phyloP scores from a whole-genome alignment of 1,140 invertebrate species.

The Laupala kohalensis region DNA sequence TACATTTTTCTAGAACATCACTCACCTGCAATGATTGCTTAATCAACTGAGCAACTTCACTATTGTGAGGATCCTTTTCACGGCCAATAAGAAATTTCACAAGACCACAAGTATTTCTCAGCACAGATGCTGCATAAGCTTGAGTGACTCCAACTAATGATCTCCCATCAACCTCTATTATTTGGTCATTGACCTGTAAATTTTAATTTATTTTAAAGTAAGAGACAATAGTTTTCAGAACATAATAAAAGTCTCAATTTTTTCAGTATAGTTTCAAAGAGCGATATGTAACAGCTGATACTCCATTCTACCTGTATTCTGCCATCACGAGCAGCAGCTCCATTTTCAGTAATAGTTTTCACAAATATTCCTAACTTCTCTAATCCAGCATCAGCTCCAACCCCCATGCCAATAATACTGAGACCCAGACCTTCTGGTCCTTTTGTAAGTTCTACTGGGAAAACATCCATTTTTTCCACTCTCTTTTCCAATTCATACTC shows the following conservation, averaged over 20 bases:
- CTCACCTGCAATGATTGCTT: slow-evolving; percentile 62
- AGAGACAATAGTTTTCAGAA: not conserved
- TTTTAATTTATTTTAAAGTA: not conserved
- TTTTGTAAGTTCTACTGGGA: slow-evolving; percentile 83
- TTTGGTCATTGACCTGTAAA: slow-evolving; percentile 89
- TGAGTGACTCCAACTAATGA: slow-evolving; percentile 95
- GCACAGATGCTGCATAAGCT: slow-evolving; percentile 91
- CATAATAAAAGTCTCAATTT: no score
- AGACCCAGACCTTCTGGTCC: slow-evolving; percentile 89
- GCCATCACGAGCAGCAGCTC: slow-evolving; percentile 83
- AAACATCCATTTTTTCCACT: slow-evolving; percentile 97
- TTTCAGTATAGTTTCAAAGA: no score
- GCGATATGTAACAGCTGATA: no score
- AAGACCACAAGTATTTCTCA: slow-evolving; percentile 86
- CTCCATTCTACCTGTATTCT: slow-evolving; percentile 53
- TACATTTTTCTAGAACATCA: no score
- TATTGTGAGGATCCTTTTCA: slow-evolving; percentile 88
- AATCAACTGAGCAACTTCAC: slow-evolving; percentile 87
- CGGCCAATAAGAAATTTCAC: slow-evolving; percentile 88
- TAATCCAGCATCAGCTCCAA: slow-evolving; percentile 92
- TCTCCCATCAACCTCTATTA: slow-evolving; percentile 97
- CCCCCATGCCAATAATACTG: slow-evolving; percentile 81
- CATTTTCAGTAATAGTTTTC: slow-evolving; percentile 93
- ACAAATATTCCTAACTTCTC: slow-evolving; percentile 96
- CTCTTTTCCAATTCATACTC: slow-evolving; percentile 97